Percentiles rank a stretch among this genome's conserved stretches.
Evolutionary conservation across 1,140 invertebrate genomes (phyloP).

Genomic region (Melipona quadrifasciata): DNA sequence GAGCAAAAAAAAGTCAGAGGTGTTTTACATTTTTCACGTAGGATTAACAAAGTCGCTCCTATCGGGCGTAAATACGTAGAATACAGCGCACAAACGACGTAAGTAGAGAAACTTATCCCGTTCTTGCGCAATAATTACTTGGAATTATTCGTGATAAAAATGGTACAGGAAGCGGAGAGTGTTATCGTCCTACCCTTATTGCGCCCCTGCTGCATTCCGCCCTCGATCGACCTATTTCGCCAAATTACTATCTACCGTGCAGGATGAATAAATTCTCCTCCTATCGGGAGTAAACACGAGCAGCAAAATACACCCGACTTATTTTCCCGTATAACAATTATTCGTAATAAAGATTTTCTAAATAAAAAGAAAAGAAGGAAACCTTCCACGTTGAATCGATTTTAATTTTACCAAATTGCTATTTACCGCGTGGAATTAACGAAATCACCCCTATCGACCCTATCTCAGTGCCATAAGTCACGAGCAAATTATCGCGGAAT

Average conservation of each 20-base stretch:
- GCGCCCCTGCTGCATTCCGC: not conserved
- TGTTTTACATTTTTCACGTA: not conserved
- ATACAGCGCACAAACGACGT: not conserved
- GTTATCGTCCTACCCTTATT: not conserved
- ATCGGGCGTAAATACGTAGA: not conserved
- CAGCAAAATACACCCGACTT: not conserved
- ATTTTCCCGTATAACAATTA: not conserved
- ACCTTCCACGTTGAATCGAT: not conserved
- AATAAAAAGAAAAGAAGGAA: not conserved
- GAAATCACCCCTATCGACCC: too few relatives aligned
- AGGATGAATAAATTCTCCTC: not conserved
- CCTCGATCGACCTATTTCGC: not conserved
- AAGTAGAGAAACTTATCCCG: not conserved
- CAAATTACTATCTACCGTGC: not conserved
- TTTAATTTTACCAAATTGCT: not conserved
- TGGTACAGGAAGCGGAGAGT: not conserved
- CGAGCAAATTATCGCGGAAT: not conserved
- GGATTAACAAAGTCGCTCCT: not conserved
- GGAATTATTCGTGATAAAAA: not conserved
- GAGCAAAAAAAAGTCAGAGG: not conserved
- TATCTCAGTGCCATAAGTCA: too few relatives aligned
- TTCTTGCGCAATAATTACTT: not conserved
- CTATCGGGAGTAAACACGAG: not conserved
- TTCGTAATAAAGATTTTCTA: not conserved
- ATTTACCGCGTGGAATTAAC: not conserved